Percentiles rank a stretch among this genome's conserved stretches.
phyloP scores from a whole-genome alignment of 2,797 vertebrate genomes.

The Lepus townsendii region DNA sequence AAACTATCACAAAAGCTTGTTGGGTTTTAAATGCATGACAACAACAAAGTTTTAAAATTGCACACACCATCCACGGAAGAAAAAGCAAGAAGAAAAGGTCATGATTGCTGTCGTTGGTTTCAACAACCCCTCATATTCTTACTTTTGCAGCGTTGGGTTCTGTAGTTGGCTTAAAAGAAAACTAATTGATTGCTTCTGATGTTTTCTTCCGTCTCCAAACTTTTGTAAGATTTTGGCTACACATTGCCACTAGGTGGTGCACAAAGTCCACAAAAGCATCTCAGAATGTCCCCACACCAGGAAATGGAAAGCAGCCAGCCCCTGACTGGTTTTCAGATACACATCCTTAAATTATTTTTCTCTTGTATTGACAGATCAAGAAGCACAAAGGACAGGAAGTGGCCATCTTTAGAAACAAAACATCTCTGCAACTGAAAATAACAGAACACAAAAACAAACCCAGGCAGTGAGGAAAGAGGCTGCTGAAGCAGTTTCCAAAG shows the following conservation, averaged over 20 bases:
- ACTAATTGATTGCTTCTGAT: not conserved
- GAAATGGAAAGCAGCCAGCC: conserved; percentile 34
- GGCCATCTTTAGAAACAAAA: conserved; percentile 70
- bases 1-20: not conserved
- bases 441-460: not conserved
- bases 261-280: conserved; percentile 74
- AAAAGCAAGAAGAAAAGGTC: not conserved
- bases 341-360: conserved; percentile 62
- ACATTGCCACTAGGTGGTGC: conserved; percentile 85
- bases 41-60: conserved; percentile 16
- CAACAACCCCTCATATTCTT: not conserved
- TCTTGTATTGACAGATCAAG: conserved; percentile 64
- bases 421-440: conserved; percentile 59
- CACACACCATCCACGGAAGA: not conserved
- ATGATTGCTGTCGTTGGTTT: not conserved
- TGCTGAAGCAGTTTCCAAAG: conserved; percentile 67
- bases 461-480: not conserved
- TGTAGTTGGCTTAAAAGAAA: conserved; percentile 63
- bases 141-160: not conserved
- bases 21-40: not conserved
- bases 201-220: not conserved
- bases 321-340: conserved; percentile 11
- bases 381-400: conserved; percentile 76
- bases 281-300: not conserved
- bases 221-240: not conserved